Percentiles rank a stretch among this genome's conserved stretches.
phyloP scores from a whole-genome alignment of 2,888 invertebrate genomes.

The Leptopilina myrica region DNA sequence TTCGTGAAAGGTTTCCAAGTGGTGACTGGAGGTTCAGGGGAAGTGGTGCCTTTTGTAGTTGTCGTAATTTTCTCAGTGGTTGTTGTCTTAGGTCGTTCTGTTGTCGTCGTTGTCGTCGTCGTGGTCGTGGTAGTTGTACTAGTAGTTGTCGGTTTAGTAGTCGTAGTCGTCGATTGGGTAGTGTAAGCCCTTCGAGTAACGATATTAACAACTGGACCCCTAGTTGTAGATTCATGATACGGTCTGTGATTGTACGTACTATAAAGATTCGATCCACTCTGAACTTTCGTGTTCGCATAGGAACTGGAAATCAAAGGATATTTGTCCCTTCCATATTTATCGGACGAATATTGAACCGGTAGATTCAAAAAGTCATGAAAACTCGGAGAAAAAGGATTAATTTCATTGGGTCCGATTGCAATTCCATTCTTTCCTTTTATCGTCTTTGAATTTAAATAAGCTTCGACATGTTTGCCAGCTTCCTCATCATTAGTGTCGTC shows the following conservation, averaged over 20 bases:
- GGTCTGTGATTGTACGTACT: conserved; percentile 73
- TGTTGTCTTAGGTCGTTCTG: conserved; percentile 51
- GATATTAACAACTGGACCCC: conserved; percentile 50
- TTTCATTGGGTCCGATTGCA: conserved; percentile 79
- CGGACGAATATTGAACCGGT: conserved; percentile 83
- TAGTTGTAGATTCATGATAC: conserved; percentile 44
- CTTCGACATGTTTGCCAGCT: conserved; percentile 31
- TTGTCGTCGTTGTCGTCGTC: conserved; percentile 53
- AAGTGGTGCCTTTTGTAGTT: conserved; percentile 55
- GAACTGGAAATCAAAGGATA: conserved; percentile 85
- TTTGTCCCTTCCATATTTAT: conserved; percentile 79
- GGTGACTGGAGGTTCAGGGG: conserved; percentile 70
- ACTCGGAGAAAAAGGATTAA: conserved; percentile 81
- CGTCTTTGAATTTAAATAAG: conserved; percentile 45
- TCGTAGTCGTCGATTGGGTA: conserved; percentile 53
- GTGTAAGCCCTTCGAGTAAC: conserved; percentile 52
- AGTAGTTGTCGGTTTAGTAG: conserved; percentile 48
- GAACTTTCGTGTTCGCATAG: conserved; percentile 85
- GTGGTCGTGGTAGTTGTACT: conserved; percentile 53
- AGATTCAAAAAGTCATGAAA: conserved; percentile 84
- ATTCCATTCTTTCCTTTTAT: conserved; percentile 50
- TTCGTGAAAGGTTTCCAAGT: conserved; percentile 68
- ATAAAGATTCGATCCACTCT: conserved; percentile 78
- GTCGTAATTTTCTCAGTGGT: conserved; percentile 59
- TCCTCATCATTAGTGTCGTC: conserved; percentile 36